Base-by-base conservation (phyloP, 2,888 invertebrate genomes). In the Cryptophagus acutangulus region DNA sequence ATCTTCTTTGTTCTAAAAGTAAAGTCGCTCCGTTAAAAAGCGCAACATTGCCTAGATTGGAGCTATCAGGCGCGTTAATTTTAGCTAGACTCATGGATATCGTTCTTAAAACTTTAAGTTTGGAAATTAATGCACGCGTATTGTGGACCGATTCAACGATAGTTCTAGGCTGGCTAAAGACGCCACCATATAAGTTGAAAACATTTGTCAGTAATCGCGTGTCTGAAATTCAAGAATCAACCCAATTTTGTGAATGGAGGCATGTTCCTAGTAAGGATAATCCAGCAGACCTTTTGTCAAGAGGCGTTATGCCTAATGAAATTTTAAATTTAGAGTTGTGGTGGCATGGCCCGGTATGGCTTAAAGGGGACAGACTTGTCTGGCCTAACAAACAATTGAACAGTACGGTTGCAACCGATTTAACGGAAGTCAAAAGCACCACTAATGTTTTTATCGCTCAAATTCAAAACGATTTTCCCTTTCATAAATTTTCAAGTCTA, bases 71-170 rank as follows among this genome's bases (percentile, higher is more conserved):
- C 16, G 47, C 45, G 2, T 24, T 36, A 12, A 13, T 49, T n/a
- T 28, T n/a, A 13, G 38, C 38, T 2, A 26, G 30, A 39, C 33
- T 48, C 9, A 38, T 33, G 25, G 20, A 45, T n/a, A 26, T 4
- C 9, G 26, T 26, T 6, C n/a, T 8, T 26, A 26, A 13, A 3
- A 12, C 26, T 3, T n/a, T 26, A 13, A 26, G 26, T 4, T 6
- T 26, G 12, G 9, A 35, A 31, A 20, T 43, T 20, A 29, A 42
- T 13, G 36, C 33, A 26, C n/a, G 30, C 8, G 18, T 38, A 5
- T 36, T 31, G 29, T 49, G 45, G 42, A 35, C 39, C 2, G 44
- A 49, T 36, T 49, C 46, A 1, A 42, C 44, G 12, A 46, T 49
- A 1, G 36, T 40, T 6, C 29, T 46, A 2, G 33, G 33, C 2